Evolutionary conservation across 2,113 vertebrate species (phyloP), one percentile per base, ranked within the genome.

Genomic region (Myotis lucifugus): DNA sequence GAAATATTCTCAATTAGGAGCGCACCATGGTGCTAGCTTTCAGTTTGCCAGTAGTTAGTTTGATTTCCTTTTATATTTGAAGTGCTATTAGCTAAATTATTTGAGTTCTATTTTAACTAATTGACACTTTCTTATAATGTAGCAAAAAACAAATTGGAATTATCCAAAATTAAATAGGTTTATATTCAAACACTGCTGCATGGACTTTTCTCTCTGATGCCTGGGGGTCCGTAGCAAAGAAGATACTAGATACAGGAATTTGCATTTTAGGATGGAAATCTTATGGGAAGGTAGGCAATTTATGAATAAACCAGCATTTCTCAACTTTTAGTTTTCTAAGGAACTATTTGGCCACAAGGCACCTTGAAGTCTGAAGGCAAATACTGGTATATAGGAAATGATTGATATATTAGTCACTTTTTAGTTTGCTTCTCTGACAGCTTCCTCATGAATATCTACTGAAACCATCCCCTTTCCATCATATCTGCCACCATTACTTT

Each of bases 41-140:
- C 9, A 52, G 6, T 54, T 14, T 50, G 7, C 21, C 3, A 46
- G 46, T 86, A 67, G 37, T 91, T 83, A 83, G 29, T 54, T 42
- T 78, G 19, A 90, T 64, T 87, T 87, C 32, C 27, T 90, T 88
- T 93, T 64, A 85, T 66, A 64, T 67, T 74, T 64, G 74, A 77
- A 76, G 83, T 81, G 32, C 18, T 85, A 2, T 77, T 66, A 88
- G 42, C 19, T 48, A 34, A 73, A 37, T 91, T 67, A 85, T 74
- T 85, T 87, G 18, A 70, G 23, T 91, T 88, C 29, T 70, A 6
- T 93, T 91, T 81, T 84, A 64, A 74, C 37, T 69, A 64, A 81
- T 79, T 34, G 46, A 29, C 1, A 52, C 82, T 90, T 67, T 92
- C 52, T 74, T 70, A 46, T 64, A 82, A 85, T 2, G 8, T 70